Percentiles rank a stretch among this genome's conserved stretches.
These are phyloP conservation scores for Penelope pileata DNA, from an alignment of 2,113 vertebrate species.

Conservation along the genomic window DNA sequence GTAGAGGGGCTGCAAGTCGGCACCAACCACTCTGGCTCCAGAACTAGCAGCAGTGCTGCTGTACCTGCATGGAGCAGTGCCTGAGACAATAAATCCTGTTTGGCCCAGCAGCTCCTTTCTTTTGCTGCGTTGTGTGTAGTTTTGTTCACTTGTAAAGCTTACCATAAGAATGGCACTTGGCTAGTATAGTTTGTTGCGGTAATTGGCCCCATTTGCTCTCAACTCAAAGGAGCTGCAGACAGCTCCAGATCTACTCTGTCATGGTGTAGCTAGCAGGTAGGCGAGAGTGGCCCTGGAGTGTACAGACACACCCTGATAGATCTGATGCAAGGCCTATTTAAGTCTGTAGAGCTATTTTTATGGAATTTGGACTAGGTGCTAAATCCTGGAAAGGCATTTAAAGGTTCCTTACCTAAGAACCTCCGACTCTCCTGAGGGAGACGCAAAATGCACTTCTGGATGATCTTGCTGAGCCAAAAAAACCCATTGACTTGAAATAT, in stretches of 20 bases:
- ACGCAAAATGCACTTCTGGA: not conserved
- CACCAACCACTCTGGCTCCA: not conserved
- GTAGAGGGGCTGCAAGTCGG: not conserved
- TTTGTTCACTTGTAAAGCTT: not conserved
- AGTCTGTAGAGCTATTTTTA: conserved; percentile 12
- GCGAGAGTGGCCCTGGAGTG: not conserved
- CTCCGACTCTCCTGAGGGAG: not conserved
- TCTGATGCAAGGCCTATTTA: conserved; percentile 34
- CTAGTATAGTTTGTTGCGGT: not conserved
- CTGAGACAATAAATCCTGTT: not conserved
- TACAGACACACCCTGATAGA: not conserved
- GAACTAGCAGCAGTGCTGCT: not conserved
- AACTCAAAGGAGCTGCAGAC: not conserved
- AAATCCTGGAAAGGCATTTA: conserved; percentile 28
- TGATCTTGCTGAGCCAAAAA: not conserved
- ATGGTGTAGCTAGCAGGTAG: not conserved
- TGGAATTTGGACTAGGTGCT: conserved; percentile 28
- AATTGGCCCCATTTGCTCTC: not conserved
- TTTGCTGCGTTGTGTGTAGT: accelerated
- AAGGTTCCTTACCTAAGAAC: conserved; percentile 6
- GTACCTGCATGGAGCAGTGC: not conserved
- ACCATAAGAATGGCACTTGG: not conserved
- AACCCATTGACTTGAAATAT: not conserved
- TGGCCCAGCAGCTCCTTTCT: not conserved
- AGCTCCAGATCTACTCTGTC: not conserved